Evolutionary conservation across 2,113 vertebrate genomes (phyloP), one percentile per base, ranked within the genome.

Genomic region (Dendropsophus ebraccatus): DNA sequence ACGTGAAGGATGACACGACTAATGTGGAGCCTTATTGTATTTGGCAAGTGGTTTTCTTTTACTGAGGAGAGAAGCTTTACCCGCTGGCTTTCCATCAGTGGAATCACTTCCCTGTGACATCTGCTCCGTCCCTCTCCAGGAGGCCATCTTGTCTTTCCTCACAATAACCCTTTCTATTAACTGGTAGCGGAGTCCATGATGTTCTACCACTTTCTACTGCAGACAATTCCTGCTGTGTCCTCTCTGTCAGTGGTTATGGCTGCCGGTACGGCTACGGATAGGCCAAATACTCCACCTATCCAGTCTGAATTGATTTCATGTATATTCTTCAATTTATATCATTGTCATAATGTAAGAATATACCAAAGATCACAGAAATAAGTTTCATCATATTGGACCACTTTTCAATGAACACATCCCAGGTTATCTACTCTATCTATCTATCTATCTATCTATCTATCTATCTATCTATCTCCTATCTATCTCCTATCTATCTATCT

Each of bases 21-120:
- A 14, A 76, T 84, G 0, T 35, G 2, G 21, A n/a, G 47, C 56
- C 88, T 87, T 9, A 47, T 86, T 88, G 88, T 72, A 78, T 81
- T n/a, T 69, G 87, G 85, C 82, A 87, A 77, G 83, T 89, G 86
- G 67, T 87, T 86, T 86, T 62, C 75, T 88, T 89, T 88, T 81
- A 1, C 0, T 60, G 16, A 0, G 0, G 0, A 69, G 82, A 69
- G 50, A 28, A 72, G 69, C 82, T 77, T 82, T 47, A 52, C 37
- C 78, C 77, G 78, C 81, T 23, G 83, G 83, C 83, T 84, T 65
- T 84, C 83, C 65, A 84, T 84, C 83, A 84, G 65, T 23, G 25
- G 56, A 84, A 74, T 89, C 60, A 83, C 88, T 87, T 88, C 81
- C 54, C n/a, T 50, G 41, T 83, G 83, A 30, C 30, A 16, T 23